These are phyloP conservation scores for Oasisia sp. DNA, from an alignment of 2,888 invertebrate genomes.

Conservation along the genomic window DNA sequence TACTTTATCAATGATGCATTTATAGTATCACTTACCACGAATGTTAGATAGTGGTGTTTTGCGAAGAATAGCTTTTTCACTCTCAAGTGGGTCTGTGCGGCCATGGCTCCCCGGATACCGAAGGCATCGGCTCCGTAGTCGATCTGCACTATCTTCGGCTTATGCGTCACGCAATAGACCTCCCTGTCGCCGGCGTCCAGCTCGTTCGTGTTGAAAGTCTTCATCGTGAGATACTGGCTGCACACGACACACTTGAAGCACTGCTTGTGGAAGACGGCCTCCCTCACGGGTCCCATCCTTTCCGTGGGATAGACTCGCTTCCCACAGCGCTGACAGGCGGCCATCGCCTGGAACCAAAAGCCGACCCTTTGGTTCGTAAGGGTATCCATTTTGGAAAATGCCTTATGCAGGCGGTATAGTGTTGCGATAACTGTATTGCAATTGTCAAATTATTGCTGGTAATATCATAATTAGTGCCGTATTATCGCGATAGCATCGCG, in stretches of 20 bases:
- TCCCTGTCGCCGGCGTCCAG: not conserved
- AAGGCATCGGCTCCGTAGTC: not conserved
- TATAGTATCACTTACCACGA: not conserved
- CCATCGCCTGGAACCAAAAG: not conserved
- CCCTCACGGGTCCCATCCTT: not conserved
- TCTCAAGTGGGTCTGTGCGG: not conserved
- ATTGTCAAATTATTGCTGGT: too few relatives aligned
- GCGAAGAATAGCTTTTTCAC: not conserved
- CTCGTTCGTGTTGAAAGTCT: not conserved
- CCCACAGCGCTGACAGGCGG: not conserved
- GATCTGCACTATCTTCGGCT: not conserved
- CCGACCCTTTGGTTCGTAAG: not conserved
- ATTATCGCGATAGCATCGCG: too few relatives aligned
- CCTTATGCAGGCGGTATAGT: not conserved
- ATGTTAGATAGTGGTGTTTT: not conserved
- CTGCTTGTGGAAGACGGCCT: not conserved
- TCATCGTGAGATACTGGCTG: not conserved
- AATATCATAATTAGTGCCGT: too few relatives aligned
- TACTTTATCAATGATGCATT: not conserved
- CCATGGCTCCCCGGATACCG: not conserved
- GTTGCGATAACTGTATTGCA: too few relatives aligned
- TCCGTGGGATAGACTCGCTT: not conserved
- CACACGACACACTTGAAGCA: conserved; percentile 7
- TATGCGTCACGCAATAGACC: not conserved
- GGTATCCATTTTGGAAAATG: not conserved